Percentiles rank a stretch among this genome's conserved stretches.
Conservation (phyloP, 2,888 invertebrate species). For the Phlogophora meticulosa region DNA sequence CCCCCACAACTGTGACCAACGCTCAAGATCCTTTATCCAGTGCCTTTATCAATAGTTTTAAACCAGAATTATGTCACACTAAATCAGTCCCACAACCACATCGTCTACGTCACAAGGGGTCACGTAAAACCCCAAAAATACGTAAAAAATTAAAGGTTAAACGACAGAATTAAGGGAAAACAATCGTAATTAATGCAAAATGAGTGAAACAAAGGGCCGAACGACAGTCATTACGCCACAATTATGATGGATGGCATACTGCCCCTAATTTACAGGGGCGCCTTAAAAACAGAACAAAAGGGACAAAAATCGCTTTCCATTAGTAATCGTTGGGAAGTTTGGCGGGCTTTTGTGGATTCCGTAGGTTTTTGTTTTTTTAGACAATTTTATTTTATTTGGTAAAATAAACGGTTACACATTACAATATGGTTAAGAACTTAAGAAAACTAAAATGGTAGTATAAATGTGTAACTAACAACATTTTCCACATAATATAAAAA, state of each 20-base stretch:
- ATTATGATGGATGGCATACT: slow-evolving; percentile 82
- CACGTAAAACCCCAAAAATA: not conserved
- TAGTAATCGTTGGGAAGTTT: slow-evolving; percentile 73
- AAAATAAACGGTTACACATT: no score
- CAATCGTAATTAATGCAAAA: slow-evolving; percentile 57
- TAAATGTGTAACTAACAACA: no score
- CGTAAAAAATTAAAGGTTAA: slow-evolving; percentile 39
- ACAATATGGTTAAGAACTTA: no score
- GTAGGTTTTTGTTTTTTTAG: not conserved
- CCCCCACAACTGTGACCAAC: no score
- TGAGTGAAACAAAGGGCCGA: slow-evolving; percentile 71
- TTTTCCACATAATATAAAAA: no score
- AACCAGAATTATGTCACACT: no score
- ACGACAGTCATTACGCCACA: slow-evolving; percentile 80
- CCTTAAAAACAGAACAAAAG: slow-evolving; percentile 75
- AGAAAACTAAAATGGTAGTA: no score
- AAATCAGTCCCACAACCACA: no score
- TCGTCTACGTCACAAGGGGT: not conserved
- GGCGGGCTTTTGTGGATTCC: slow-evolving; percentile 39
- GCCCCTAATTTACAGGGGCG: slow-evolving; percentile 73
- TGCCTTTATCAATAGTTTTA: no score
- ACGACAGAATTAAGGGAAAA: slow-evolving; percentile 46
- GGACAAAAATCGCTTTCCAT: slow-evolving; percentile 77
- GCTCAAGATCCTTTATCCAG: no score
- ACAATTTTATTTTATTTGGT: no score